Conservation (phyloP, 2,888 invertebrate species). For the Aphidoletes aphidimyza region DNA sequence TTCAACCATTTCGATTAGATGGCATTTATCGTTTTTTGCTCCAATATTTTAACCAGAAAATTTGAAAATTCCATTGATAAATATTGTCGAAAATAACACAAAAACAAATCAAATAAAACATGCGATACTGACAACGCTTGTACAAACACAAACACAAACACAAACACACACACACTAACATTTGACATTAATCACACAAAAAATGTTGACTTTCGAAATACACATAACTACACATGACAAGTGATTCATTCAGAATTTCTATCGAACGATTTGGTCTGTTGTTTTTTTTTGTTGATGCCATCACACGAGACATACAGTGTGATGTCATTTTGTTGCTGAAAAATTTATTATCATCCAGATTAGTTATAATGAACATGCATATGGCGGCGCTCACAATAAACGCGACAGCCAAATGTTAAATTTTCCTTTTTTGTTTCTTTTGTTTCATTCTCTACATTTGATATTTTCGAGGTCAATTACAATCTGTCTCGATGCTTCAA, state of each 20-base stretch:
- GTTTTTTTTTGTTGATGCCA: background rate
- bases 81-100: background rate
- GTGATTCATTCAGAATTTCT: slow-evolving; percentile 16
- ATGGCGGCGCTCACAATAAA: no score
- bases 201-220: background rate
- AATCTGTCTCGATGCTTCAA: background rate
- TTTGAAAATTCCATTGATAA: background rate
- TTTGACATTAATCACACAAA: background rate
- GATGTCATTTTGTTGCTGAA: slow-evolving; percentile 14
- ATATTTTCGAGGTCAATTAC: slow-evolving; percentile 32
- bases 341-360: background rate
- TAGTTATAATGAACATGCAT: slow-evolving; percentile 20
- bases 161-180: background rate
- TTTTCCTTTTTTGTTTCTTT: no score
- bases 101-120: background rate
- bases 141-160: slow-evolving; percentile 7
- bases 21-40: background rate
- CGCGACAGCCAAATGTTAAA: no score
- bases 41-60: background rate
- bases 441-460: background rate
- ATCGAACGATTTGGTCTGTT: slow-evolving; percentile 23
- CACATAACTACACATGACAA: slow-evolving; percentile 26
- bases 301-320: background rate
- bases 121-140: background rate
- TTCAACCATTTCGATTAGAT: slow-evolving; percentile 4